Base-by-base conservation (phyloP, 2,888 invertebrate species). In the Noctua janthe region DNA sequence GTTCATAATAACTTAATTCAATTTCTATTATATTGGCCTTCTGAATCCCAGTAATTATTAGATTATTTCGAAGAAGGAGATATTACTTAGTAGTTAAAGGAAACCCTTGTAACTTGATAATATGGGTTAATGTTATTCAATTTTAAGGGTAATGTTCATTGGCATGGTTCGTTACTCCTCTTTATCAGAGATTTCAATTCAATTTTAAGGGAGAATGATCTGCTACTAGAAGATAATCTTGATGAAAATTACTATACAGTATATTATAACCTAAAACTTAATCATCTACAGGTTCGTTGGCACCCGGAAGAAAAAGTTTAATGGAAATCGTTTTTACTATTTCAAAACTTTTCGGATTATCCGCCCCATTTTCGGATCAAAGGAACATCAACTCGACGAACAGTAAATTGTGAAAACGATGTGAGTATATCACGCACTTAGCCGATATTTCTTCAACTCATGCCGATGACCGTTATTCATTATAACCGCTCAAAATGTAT, bases 381-480 rank as follows among this genome's bases (percentile, higher is more conserved):
- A 85, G 74, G 29, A 84, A 59, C 49, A 74, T 70, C 54, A 62
- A 72, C 76, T 76, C 47, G 20, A 20, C 56, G 13, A 74, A 62
- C 71, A 74, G 51, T 62, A 78, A 67, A 87, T 78, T 62, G 23
- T 73, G n/a, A 69, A 72, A 72, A 51, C 54, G 43, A 71, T 83
- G 69, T 51, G 43, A 29, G 51, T 69, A n/a, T 66, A 72, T 70
- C 70, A 75, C 86, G 54, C 82, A 75, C 51, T 64, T 59, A 77
- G 10, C 51, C 82, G 43, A 86, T 71, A 81, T 75, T 78, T 86
- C 73, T 71, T 69, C 43, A 35, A 74, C 8, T 43, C 13, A 69
- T 23, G 80, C 43, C 59, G 67, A 76, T 78, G 88, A 76, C 83
- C 87, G 76, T 51, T 87, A 75, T 77, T 77, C 76, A 75, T 74